A percentile compares a stretch with the other conserved stretches of the same genome.
These are phyloP conservation scores for Dicentrarchus labrax DNA, from an alignment of 2,113 vertebrate genomes.

Conservation along the genomic window DNA sequence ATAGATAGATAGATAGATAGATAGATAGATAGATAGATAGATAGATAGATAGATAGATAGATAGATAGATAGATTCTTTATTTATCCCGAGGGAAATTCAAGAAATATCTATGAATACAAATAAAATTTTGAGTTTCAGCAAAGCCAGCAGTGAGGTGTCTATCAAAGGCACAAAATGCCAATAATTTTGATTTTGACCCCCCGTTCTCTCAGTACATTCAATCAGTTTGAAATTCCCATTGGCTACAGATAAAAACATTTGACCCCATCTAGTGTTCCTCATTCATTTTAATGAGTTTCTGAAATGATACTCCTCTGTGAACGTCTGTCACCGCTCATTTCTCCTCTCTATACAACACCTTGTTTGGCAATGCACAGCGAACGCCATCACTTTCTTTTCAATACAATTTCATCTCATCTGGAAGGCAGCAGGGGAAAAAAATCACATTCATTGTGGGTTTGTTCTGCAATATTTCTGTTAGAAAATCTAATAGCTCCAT, in stretches of 20 bases:
- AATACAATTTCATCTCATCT: conserved; percentile 50
- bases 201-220: conserved; percentile 60
- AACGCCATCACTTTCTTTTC: conserved; percentile 33
- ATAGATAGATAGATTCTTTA: too few species aligned
- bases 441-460: conserved; percentile 30
- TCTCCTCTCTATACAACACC: conserved; percentile 29
- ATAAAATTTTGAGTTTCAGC: conserved; percentile 55
- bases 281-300: conserved; percentile 82
- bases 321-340: conserved; percentile 70
- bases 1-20: too few species aligned
- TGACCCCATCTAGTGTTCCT: conserved; percentile 64
- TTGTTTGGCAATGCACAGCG: conserved; percentile 31
- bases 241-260: conserved; percentile 74
- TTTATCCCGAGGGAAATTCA: too few species aligned
- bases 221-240: conserved; percentile 74
- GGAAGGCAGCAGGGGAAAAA: conserved; percentile 17
- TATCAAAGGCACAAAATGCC: conserved; percentile 50
- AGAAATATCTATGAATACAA: conserved; percentile 49
- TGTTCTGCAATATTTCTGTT: conserved; percentile 36
- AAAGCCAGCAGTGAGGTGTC: conserved; percentile 51
- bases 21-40: too few species aligned
- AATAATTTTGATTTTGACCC: conserved; percentile 62
- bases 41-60: too few species aligned
- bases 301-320: conserved; percentile 60
- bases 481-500: conserved; percentile 32